Evolutionary conservation across 1,140 invertebrate genomes (phyloP), one percentile per base, ranked within the genome.

Genomic region (Micrasema longulum): DNA sequence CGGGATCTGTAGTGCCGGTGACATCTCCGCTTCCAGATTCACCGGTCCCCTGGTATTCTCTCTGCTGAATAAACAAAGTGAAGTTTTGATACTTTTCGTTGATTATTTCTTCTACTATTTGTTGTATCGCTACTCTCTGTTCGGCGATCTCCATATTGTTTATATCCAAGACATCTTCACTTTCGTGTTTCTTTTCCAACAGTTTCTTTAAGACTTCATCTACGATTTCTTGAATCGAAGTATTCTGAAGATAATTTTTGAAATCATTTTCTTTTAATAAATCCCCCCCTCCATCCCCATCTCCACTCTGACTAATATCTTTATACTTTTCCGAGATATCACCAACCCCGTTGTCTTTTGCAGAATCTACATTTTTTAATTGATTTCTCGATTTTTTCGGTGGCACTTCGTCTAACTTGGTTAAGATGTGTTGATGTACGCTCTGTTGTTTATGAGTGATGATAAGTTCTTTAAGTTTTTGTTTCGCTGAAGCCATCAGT

Each of bases 391-490:
- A 10, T 41, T 38, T 20, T 14, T 60, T 31, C 5, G 26, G 14
- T 10, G 55, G 55, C 12, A 57, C 26, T 18, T 60, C 38, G 36
- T 60, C 55, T 18, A 38, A n/a, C 26, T 31, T 22, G 23, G 12
- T 35, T 36, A 47, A 48, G 23, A 64, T 48, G 16, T 23, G 62
- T n/a, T 64, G 41, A 47, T 64, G 23, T 47, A 82, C 23, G 22
- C 45, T 79, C 35, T 83, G 79, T 77, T 84, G 77, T 78, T 83
- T 84, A 71, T 84, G 84, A 5, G 82, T 79, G 73, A 80, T 81
- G 79, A 85, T 85, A 63, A 85, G 79, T 78, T 85, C 84, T 77
- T 80, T 84, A 50, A 85, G 76, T 74, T 85, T 85, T 74, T 85
- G 83, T 79, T 84, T 85, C 0, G 84, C 82, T 16, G 83, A 84